Evolutionary conservation across 2,797 vertebrate species (phyloP).

Genomic region (Antennarius maculatus): DNA sequence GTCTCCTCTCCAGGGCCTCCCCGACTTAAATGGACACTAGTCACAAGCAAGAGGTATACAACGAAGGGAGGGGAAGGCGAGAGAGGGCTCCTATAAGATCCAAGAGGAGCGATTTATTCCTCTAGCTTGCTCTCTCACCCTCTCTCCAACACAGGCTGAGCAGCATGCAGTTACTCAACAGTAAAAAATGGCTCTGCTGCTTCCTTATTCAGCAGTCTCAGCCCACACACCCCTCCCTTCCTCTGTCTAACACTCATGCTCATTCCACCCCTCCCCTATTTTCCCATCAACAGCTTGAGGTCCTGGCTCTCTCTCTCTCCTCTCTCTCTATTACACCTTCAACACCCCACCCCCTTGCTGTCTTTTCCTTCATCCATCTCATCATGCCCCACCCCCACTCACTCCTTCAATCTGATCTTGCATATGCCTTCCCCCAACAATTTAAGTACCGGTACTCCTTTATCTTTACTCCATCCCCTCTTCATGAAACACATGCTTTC

Average conservation of each 20-base stretch:
- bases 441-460: slow-evolving; percentile 45
- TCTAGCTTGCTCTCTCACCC: slow-evolving; percentile 61
- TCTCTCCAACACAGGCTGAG: slow-evolving; percentile 60
- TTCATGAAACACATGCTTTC: slow-evolving; percentile 29
- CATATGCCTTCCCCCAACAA: slow-evolving; percentile 64
- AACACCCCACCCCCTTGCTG: slow-evolving; percentile 74
- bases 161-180: slow-evolving; percentile 83
- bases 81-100: slow-evolving; percentile 50
- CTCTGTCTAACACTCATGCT: slow-evolving; percentile 63
- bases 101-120: slow-evolving; percentile 65
- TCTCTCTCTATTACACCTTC: slow-evolving; percentile 66
- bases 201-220: slow-evolving; percentile 85
- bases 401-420: slow-evolving; percentile 62
- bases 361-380: slow-evolving; percentile 69
- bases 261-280: slow-evolving; percentile 71
- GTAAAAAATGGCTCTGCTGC: slow-evolving; percentile 86
- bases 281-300: slow-evolving; percentile 79
- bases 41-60: slow-evolving; percentile 38
- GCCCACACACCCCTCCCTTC: slow-evolving; percentile 75
- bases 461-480: slow-evolving; percentile 51
- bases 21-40: slow-evolving; percentile 67
- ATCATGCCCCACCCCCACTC: slow-evolving; percentile 72
- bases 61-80: slow-evolving; percentile 42
- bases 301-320: slow-evolving; percentile 59
- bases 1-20: slow-evolving; percentile 75